Conservation (phyloP, 2,888 invertebrate genomes). For the Platyscelio sp. region DNA sequence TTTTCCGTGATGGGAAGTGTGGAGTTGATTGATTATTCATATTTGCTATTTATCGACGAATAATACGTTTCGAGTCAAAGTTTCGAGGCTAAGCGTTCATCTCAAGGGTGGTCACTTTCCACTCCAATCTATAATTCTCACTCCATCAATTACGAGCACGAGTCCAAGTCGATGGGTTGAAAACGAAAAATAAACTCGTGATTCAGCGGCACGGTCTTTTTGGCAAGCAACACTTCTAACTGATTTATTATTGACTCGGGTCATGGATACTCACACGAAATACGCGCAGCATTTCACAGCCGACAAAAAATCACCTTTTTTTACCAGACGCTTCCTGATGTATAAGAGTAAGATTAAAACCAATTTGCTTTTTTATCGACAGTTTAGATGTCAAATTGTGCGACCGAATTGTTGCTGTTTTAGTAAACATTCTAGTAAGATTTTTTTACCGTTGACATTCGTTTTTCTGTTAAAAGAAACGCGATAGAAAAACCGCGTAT, state of each 20-base stretch:
- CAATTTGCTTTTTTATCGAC: no score
- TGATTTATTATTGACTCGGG: slow-evolving; percentile 79
- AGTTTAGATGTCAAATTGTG: no score
- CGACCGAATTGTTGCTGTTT: no score
- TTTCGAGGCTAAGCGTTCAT: no score
- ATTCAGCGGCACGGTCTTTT: slow-evolving; percentile 70
- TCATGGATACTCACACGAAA: slow-evolving; percentile 72
- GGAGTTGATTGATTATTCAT: no score
- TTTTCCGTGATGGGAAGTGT: no score
- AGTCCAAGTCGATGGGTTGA: slow-evolving; percentile 10
- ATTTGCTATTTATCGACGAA: no score
- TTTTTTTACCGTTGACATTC: no score
- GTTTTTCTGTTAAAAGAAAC: no score
- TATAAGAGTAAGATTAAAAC: slow-evolving; percentile 34
- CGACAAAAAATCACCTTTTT: slow-evolving; percentile 37
- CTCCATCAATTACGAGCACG: slow-evolving; percentile 12
- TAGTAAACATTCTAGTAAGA: no score
- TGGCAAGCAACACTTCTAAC: slow-evolving; percentile 75
- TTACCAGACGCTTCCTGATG: slow-evolving; percentile 23
- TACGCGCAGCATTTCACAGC: slow-evolving; percentile 22
- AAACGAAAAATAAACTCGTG: slow-evolving; percentile 73
- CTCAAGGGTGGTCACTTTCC: background rate
- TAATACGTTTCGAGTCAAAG: no score
- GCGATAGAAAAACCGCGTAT: no score
- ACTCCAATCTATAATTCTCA: background rate